Evolutionary conservation across 2,797 vertebrate genomes (phyloP).

Genomic region (Peromyscus aztecus): DNA sequence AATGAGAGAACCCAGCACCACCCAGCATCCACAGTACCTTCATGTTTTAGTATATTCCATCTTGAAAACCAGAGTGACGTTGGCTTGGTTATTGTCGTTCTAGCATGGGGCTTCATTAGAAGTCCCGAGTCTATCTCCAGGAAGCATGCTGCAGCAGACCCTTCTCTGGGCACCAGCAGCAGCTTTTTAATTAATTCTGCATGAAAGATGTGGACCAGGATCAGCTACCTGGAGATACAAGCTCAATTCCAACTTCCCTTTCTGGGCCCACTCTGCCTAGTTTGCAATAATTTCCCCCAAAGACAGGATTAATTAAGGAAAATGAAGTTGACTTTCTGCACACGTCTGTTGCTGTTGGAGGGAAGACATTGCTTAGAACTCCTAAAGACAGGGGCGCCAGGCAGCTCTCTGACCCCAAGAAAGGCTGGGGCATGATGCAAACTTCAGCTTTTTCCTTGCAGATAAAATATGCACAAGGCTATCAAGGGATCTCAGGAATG

Average conservation of each 20-base stretch:
- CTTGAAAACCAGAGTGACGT: not conserved
- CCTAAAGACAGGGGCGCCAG: not conserved
- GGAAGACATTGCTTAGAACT: slow-evolving; percentile 12
- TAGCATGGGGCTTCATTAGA: not conserved
- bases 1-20: not conserved
- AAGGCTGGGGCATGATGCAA: not conserved
- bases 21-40: not conserved
- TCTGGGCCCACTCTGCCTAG: not conserved
- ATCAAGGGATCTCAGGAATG: not conserved
- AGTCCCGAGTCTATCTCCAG: not conserved
- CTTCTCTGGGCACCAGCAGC: not conserved
- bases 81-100: not conserved
- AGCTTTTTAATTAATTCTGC: slow-evolving; percentile 15
- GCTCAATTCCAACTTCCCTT: slow-evolving; percentile 1
- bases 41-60: not conserved
- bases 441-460: not conserved
- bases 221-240: not conserved
- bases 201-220: slow-evolving; percentile 1
- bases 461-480: not conserved
- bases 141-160: not conserved
- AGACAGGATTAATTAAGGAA: slow-evolving; percentile 18
- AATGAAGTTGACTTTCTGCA: slow-evolving; percentile 43
- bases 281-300: not conserved
- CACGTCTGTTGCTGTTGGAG: slow-evolving; percentile 9
- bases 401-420: not conserved